Evolutionary conservation across 2,113 vertebrate genomes (phyloP).

Genomic region (Maccullochella peelii): DNA sequence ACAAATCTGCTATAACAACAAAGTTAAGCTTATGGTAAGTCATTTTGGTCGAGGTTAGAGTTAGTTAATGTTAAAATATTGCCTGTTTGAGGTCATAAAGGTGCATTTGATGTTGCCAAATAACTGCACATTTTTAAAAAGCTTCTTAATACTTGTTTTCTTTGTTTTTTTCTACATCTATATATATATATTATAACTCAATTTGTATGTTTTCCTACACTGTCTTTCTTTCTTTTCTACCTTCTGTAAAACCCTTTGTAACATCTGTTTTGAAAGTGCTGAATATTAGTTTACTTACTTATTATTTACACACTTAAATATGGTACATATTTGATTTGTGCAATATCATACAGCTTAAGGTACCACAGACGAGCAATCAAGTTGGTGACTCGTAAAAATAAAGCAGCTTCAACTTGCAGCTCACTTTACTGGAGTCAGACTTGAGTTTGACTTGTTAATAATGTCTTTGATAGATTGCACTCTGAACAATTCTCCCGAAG

Average conservation of each 20-base stretch:
- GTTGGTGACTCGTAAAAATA: no score
- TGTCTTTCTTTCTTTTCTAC: not conserved
- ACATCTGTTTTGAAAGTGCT: not conserved
- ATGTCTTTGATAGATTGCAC: not conserved
- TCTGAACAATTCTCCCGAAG: not conserved
- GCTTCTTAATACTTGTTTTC: not conserved
- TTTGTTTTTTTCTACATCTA: not conserved
- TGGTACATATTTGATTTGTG: no score
- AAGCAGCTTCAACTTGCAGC: not conserved
- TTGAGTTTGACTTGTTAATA: not conserved
- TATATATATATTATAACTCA: no score
- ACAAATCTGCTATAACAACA: not conserved
- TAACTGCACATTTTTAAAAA: not conserved
- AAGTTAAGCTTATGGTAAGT: not conserved
- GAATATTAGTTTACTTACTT: not conserved
- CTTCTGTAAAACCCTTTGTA: not conserved
- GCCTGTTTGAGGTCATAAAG: not conserved
- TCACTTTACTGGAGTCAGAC: not conserved
- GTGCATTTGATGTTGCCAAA: no score
- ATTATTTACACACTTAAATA: no score
- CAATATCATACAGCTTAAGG: no score
- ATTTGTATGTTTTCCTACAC: not conserved
- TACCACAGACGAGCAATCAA: no score
- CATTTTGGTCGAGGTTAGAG: not conserved
- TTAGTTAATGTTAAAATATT: not conserved